Percentiles rank a stretch among this genome's conserved stretches.
Conservation (phyloP, 2,888 invertebrate genomes). For the Desoria tigrina region DNA sequence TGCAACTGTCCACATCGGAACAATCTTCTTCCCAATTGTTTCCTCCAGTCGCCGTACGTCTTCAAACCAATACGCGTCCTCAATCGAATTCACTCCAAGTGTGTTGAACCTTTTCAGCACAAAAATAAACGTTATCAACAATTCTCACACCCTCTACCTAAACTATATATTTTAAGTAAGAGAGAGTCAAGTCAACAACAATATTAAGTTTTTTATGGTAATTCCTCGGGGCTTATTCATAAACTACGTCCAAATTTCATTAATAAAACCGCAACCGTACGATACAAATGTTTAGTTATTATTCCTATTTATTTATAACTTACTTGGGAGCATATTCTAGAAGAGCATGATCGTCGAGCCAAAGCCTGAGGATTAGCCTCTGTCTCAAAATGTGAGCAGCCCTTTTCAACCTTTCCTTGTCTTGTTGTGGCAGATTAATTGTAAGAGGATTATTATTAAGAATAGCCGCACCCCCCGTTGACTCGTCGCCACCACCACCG, state of each 20-base stretch:
- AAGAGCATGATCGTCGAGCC: slow-evolving; percentile 64
- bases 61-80: slow-evolving; percentile 88
- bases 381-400: slow-evolving; percentile 81
- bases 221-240: no score
- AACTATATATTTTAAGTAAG: background rate
- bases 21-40: slow-evolving; percentile 75
- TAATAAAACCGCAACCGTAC: no score
- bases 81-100: slow-evolving; percentile 79
- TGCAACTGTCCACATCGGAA: slow-evolving; percentile 70
- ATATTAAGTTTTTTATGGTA: no score
- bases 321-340: slow-evolving; percentile 58
- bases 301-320: no score
- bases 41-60: slow-evolving; percentile 70
- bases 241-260: no score
- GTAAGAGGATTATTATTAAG: background rate
- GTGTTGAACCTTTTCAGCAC: slow-evolving; percentile 47
- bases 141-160: background rate
- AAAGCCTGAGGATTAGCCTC: slow-evolving; percentile 79
- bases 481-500: slow-evolving; percentile 17
- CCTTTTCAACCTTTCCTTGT: slow-evolving; percentile 78
- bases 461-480: slow-evolving; percentile 2
- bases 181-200: no score
- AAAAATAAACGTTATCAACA: slow-evolving; percentile 12
- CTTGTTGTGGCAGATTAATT: slow-evolving; percentile 76
- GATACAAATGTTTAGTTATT: no score